A percentile compares a stretch with the other conserved stretches of the same genome.
phyloP scores from a whole-genome alignment of 2,797 vertebrate species.

The Myotis daubentonii region DNA sequence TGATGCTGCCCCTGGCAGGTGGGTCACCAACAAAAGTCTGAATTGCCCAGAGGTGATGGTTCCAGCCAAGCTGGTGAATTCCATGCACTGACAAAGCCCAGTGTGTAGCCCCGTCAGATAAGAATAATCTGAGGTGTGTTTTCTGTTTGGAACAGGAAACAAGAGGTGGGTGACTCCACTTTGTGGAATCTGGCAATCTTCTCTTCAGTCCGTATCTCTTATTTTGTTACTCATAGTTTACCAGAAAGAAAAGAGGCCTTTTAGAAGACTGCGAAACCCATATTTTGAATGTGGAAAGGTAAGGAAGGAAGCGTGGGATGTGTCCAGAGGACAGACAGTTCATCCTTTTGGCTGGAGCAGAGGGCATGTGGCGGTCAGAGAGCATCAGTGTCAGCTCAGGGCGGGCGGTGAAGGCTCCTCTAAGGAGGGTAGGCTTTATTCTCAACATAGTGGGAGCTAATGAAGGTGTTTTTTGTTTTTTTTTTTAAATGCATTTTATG shows the following conservation, averaged over 20 bases:
- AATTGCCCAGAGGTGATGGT: not conserved
- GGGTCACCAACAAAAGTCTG: conserved; percentile 6
- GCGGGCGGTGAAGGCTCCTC: not conserved
- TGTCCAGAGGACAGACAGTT: not conserved
- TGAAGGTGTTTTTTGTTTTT: not conserved
- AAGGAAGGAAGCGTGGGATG: not conserved
- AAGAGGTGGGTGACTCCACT: conserved; percentile 4
- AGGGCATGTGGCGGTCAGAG: not conserved
- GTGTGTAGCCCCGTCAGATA: conserved; percentile 33
- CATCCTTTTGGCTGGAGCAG: not conserved
- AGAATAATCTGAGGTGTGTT: not conserved
- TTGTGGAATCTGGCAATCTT: conserved; percentile 53
- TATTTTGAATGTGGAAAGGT: not conserved
- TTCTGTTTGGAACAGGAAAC: conserved; percentile 58
- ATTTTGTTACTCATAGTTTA: conserved; percentile 30
- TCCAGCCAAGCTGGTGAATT: conserved; percentile 11
- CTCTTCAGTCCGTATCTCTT: not conserved
- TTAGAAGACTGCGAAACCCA: not conserved
- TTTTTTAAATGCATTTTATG: not conserved
- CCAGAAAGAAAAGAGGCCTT: conserved; percentile 39
- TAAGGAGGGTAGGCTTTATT: not conserved
- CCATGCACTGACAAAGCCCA: conserved; percentile 34
- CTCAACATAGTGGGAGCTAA: not conserved
- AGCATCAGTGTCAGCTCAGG: not conserved
- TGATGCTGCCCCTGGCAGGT: not conserved